phyloP scores from a whole-genome alignment of 2,888 invertebrate species.

The Synanthedon formicaeformis region DNA sequence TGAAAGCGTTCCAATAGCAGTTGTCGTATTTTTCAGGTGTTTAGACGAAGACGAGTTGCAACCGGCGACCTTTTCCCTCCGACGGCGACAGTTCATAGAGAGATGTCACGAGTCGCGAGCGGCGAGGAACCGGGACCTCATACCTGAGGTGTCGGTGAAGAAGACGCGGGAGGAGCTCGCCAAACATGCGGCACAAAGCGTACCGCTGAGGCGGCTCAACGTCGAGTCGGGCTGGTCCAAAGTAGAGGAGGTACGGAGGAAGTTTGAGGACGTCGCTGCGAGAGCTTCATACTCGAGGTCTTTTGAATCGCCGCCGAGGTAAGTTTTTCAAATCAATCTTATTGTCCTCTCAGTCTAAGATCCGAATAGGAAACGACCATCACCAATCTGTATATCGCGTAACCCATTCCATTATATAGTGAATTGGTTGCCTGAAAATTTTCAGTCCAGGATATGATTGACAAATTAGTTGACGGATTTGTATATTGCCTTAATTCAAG shows the following conservation, averaged over 20 bases:
- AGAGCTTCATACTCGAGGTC: conserved; percentile 41
- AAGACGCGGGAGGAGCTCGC: conserved; percentile 43
- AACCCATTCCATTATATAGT: too few species aligned
- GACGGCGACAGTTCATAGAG: conserved; percentile 60
- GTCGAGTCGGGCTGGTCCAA: conserved; percentile 64
- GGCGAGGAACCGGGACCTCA: conserved; percentile 36
- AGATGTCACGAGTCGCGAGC: conserved; percentile 56
- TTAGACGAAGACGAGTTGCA: conserved; percentile 45
- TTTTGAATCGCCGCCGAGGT: conserved; percentile 63
- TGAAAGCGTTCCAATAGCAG: too few species aligned
- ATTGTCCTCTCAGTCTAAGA: too few species aligned
- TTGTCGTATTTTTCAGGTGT: conserved; percentile 26
- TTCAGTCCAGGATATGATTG: too few species aligned
- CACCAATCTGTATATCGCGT: too few species aligned
- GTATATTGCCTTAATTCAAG: too few species aligned
- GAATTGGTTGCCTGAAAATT: too few species aligned
- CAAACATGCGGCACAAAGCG: conserved; percentile 54
- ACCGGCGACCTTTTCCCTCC: conserved; percentile 41
- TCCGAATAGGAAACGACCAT: too few species aligned
- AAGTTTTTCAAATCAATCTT: conserved; percentile 4
- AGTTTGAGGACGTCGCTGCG: conserved; percentile 50
- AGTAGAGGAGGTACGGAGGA: conserved; percentile 62
- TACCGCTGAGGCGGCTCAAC: conserved; percentile 53
- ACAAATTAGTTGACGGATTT: too few species aligned
- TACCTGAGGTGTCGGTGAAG: conserved; percentile 54